phyloP scores from a whole-genome alignment of 1,140 invertebrate species.

The Mya arenaria region DNA sequence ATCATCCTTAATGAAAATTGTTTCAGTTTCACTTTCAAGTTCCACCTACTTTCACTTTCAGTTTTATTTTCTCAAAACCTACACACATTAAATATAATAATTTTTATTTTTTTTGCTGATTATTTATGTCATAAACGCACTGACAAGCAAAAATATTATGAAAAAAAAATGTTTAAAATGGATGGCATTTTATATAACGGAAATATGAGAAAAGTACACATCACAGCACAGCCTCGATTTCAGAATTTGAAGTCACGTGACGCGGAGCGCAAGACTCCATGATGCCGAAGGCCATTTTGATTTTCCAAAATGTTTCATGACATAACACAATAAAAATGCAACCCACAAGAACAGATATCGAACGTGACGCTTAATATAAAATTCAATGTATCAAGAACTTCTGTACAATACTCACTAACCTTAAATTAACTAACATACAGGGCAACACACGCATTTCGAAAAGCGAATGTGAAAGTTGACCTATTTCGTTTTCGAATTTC shows the following conservation, averaged over 20 bases:
- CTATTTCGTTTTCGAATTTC: constrained; percentile 15
- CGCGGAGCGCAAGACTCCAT: not conserved
- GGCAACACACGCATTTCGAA: not conserved
- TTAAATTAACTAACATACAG: not conserved
- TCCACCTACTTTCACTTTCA: constrained; percentile 42
- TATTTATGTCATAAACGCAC: not conserved
- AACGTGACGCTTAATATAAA: not conserved
- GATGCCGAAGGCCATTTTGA: not conserved
- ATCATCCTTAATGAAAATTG: not conserved
- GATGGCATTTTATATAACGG: not conserved
- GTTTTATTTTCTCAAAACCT: not conserved
- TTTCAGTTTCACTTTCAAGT: not conserved
- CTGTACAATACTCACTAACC: not conserved
- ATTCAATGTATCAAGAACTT: not conserved
- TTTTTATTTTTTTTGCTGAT: not conserved
- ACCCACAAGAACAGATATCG: not conserved
- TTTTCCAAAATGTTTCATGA: not conserved
- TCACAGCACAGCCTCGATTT: not conserved
- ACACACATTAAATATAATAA: not conserved
- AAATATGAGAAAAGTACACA: not conserved
- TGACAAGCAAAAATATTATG: not conserved
- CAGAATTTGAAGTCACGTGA: not conserved
- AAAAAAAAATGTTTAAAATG: not conserved
- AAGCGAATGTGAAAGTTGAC: constrained; percentile 49
- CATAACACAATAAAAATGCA: not conserved